Conservation (phyloP, 2,888 invertebrate species). For the Scrobipalpa costella region DNA sequence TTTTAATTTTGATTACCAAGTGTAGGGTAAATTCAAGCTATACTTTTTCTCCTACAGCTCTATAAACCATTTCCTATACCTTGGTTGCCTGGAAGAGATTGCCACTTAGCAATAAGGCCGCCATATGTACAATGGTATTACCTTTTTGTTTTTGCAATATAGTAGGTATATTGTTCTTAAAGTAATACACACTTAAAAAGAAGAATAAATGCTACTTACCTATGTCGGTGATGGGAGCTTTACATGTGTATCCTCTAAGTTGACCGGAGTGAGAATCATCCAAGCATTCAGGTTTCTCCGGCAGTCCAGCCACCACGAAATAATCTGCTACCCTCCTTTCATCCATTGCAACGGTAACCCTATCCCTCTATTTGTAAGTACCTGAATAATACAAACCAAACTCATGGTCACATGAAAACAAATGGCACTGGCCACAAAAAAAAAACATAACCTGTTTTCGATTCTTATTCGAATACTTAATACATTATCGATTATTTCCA, state of each 20-base stretch:
- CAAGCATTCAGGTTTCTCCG: constrained; percentile 88
- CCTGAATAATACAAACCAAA: constrained; percentile 43
- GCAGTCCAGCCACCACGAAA: constrained; percentile 98
- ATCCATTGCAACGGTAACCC: constrained; percentile 82
- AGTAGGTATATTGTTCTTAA: too few species aligned
- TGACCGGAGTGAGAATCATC: constrained; percentile 91
- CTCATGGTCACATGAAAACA: constrained; percentile 39
- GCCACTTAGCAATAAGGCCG: too few species aligned
- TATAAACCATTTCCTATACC: too few species aligned
- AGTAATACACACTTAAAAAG: too few species aligned
- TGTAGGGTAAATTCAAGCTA: too few species aligned
- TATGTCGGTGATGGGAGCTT: constrained; percentile 98
- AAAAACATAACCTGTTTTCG: constrained; percentile 43
- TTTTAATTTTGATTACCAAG: too few species aligned
- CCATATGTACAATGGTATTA: too few species aligned
- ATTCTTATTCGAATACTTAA: not conserved
- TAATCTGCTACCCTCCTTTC: constrained; percentile 96
- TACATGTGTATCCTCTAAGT: constrained; percentile 89
- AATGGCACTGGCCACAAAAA: constrained; percentile 30
- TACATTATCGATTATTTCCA: not conserved
- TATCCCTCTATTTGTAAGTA: constrained; percentile 42
- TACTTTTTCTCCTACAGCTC: too few species aligned
- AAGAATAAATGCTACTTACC: too few species aligned
- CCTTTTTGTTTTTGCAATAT: too few species aligned
- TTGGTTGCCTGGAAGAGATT: too few species aligned